Evolutionary conservation across 1,140 invertebrate genomes (phyloP).

Genomic region (Charaxes varanes): DNA sequence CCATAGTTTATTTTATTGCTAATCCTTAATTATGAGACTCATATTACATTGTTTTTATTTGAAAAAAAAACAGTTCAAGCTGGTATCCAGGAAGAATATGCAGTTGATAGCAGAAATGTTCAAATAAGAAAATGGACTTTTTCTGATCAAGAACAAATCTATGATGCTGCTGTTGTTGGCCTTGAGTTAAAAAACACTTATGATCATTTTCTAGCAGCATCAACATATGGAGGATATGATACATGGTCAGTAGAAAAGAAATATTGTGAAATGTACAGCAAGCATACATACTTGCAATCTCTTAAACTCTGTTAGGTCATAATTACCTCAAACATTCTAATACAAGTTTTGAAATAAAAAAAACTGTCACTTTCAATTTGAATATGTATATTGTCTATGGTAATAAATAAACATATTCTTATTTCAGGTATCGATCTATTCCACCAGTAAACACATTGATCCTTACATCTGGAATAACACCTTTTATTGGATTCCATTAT

Average conservation of each 20-base stretch:
- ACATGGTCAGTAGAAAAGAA: conserved; percentile 60
- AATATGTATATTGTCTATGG: no score
- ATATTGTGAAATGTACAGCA: not conserved
- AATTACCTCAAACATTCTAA: no score
- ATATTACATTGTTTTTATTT: conserved; percentile 11
- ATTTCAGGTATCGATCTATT: conserved; percentile 79
- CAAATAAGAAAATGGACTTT: conserved; percentile 90
- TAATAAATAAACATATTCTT: no score
- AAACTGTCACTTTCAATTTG: no score
- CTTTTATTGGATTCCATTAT: conserved; percentile 92
- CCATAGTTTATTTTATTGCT: no score
- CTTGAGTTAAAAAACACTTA: conserved; percentile 85
- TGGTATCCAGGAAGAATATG: conserved; percentile 76
- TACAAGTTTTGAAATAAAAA: no score
- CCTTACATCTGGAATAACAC: conserved; percentile 85
- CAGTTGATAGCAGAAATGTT: conserved; percentile 69
- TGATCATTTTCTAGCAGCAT: conserved; percentile 90
- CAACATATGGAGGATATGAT: conserved; percentile 85
- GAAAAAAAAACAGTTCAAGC: conserved; percentile 80
- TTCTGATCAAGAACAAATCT: conserved; percentile 82
- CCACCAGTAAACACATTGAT: conserved; percentile 87
- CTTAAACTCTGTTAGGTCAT: no score
- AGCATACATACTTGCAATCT: not conserved
- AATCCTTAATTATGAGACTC: no score
- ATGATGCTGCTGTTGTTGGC: conserved; percentile 87